phyloP scores from a whole-genome alignment of 2,888 invertebrate genomes.

The Watsonalla binaria region DNA sequence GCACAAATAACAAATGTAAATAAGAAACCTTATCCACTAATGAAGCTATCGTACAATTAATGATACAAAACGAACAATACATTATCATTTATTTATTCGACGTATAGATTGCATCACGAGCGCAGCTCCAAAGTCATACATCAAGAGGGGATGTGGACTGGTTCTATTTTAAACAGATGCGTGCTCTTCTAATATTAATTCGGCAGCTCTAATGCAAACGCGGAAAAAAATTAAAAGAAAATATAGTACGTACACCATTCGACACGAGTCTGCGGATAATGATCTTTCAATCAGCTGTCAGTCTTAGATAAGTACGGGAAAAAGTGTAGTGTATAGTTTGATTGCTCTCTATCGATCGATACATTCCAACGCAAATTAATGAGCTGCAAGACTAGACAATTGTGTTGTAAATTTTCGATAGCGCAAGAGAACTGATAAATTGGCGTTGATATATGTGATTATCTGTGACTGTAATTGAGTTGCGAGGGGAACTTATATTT shows the following conservation, averaged over 20 bases:
- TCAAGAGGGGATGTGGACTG: constrained; percentile 20
- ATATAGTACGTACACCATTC: constrained; percentile 27
- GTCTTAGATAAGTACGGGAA: constrained; percentile 16
- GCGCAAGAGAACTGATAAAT: neutral
- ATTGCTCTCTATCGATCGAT: constrained; percentile 19
- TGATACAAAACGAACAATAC: constrained; percentile 33
- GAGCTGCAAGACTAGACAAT: neutral
- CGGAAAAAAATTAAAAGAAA: constrained; percentile 42
- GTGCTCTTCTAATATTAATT: neutral
- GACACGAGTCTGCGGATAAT: constrained; percentile 28
- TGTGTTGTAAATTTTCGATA: neutral
- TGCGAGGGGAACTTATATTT: neutral
- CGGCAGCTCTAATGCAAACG: constrained; percentile 16
- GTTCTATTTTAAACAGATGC: constrained; percentile 9
- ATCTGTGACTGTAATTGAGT: neutral
- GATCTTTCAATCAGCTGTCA: constrained; percentile 53
- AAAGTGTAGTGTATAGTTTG: constrained; percentile 9
- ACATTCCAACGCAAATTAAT: neutral
- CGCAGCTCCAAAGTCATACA: constrained; percentile 9
- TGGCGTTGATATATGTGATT: neutral
- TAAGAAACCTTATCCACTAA: constrained; percentile 39
- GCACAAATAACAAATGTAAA: constrained; percentile 40
- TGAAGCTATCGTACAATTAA: constrained; percentile 50
- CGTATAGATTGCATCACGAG: constrained; percentile 27
- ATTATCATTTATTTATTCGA: constrained; percentile 31